Evolutionary conservation across 2,797 vertebrate species (phyloP), one percentile per base, ranked within the genome.

Genomic region (Myripristis murdjan): DNA sequence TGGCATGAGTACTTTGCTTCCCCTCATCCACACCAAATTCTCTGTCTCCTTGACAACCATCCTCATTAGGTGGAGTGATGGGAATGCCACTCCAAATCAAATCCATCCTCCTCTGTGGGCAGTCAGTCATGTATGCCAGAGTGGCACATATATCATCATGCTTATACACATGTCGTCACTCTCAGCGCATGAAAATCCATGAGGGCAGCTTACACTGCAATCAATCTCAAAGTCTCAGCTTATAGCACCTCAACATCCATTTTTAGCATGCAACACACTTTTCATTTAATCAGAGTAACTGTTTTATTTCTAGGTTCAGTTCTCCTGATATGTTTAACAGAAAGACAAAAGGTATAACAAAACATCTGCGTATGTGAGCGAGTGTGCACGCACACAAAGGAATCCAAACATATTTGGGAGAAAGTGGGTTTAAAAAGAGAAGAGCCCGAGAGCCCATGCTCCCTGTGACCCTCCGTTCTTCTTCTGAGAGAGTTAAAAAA

Each of bases 401-500:
- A 64, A 71, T 71, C 79, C 48, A 57, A 58, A 75, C 76, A 56
- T 44, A 69, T 79, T 41, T 46, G 47, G 43, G 46, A 52, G 4
- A 23, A 49, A 51, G 26, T 1, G 33, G 44, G 56, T 64, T 58
- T 60, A n/a, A 39, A 77, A 77, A 64, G 26, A 54, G 52, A 43
- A 73, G 61, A 28, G 59, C 72, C 51, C 44, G 14, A 28, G 52
- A 80, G 80, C 77, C 35, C 14, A 4, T 55, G 70, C 73, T 77
- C 82, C 58, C 61, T 1, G 5, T 88, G 90, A 89, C 87, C 85
- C 65, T 54, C 62, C 46, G 59, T 77, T 89, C 85, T 75, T 83
- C 65, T 18, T 35, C 58, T 56, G 80, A 75, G 68, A 72, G 74
- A 81, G 72, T 78, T 73, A 77, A 82, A 90, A 82, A 28, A 28